Base-by-base conservation (phyloP, 2,888 invertebrate species). In the Melanotus villosus region DNA sequence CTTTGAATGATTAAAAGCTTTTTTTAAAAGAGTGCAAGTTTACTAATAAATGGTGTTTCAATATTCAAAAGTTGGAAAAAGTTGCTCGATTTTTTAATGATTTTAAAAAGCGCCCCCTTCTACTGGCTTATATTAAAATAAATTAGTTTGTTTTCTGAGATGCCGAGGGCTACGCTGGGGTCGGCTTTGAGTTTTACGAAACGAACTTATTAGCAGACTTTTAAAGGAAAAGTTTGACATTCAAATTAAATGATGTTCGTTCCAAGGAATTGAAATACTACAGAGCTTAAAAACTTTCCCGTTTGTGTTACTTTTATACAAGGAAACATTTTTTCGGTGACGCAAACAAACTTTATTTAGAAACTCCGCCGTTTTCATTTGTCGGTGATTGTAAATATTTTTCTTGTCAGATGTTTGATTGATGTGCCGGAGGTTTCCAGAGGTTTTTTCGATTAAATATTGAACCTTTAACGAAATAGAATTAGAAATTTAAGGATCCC, bases 141-240 rank as follows among this genome's bases (percentile, higher is more conserved):
- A 62, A 62, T 62, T 47, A 62, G 36, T 50, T 62, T 62, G 62
- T 62, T 62, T 62, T 50, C 62, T 14, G 50, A 32, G 19, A 36
- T 50, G 45, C 50, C 47, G 34, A 16, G 36, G 50, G 62, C 18
- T 50, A 14, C 18, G 36, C 26, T 19, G 18, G 45, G 45, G 45
- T 23, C 50, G 41, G 50, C 47, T 62, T 60, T 45, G 21, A 63
- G 52, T 38, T 38, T 54, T 36, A 2, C 18, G 18, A 34, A 63
- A 63, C 30, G 41, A 63, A 63, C 63, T 54, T 63, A 63, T 54
- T 63, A 63, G 54, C 41, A 41, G 63, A 41, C 54, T 54, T 47
- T 63, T 52, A 63, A 63, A 41, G 36, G 52, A 62, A 63, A 63
- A 54, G 63, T 63, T 63, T 54, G 63, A 54, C 63, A 63, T 54